Evolutionary conservation across 2,113 vertebrate species (phyloP).

Genomic region (Verasper variegatus): DNA sequence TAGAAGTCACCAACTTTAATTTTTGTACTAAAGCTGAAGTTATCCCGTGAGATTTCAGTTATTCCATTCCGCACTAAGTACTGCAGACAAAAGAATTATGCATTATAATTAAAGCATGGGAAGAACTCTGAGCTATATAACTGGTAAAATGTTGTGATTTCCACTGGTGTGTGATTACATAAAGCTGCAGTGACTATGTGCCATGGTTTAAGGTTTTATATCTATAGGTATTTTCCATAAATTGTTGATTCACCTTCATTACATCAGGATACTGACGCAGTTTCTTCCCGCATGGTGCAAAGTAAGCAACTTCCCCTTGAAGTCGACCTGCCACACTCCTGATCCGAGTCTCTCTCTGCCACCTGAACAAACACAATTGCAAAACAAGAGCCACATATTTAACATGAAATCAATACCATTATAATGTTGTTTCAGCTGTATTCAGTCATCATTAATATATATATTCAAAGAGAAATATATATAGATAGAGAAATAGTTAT

Average conservation of each 20-base stretch:
- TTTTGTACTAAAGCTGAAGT: constrained; percentile 99
- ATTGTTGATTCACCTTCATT: constrained; percentile 87
- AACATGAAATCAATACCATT: neutral
- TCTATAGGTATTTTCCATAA: neutral
- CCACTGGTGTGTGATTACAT: neutral
- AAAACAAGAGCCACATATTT: neutral
- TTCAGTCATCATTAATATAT: neutral
- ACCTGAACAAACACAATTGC: constrained; percentile 78
- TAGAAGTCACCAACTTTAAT: constrained; percentile 98
- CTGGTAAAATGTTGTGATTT: neutral
- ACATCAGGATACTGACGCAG: constrained; percentile 95
- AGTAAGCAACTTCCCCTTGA: constrained; percentile 94
- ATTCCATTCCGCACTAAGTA: constrained; percentile 96
- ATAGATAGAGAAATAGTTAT: neutral
- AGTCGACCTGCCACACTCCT: constrained; percentile 88
- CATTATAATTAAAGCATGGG: constrained; percentile 7
- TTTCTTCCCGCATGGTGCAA: constrained; percentile 96
- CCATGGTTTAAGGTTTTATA: neutral
- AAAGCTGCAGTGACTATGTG: neutral
- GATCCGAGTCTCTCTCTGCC: constrained; percentile 95
- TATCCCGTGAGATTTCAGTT: constrained; percentile 94
- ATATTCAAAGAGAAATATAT: neutral
- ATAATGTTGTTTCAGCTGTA: neutral
- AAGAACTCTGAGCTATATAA: neutral
- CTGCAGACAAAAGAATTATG: constrained; percentile 80